Percentiles rank a stretch among this genome's conserved stretches.
phyloP scores from a whole-genome alignment of 2,113 vertebrate genomes.

The Cinclus mexicanus region DNA sequence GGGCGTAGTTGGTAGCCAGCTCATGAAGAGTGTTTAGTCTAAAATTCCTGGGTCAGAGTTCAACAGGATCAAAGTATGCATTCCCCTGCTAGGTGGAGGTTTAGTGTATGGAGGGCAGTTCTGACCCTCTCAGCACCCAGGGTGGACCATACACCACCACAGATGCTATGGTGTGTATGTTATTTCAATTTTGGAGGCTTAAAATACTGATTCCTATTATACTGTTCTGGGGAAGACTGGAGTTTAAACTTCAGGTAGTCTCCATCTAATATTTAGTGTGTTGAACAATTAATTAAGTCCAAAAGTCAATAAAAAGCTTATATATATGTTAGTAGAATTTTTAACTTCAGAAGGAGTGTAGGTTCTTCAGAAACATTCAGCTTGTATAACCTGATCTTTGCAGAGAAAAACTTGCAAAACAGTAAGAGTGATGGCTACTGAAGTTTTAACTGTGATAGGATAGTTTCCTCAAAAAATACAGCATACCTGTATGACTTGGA shows the following conservation, averaged over 20 bases:
- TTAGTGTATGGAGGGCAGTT: background rate
- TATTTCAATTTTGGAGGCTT: background rate
- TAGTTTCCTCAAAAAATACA: background rate
- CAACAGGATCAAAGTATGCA: background rate
- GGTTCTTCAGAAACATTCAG: background rate
- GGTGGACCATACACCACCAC: accelerated
- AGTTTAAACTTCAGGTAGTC: background rate
- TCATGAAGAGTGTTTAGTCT: background rate
- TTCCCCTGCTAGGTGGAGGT: background rate
- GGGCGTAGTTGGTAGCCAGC: background rate
- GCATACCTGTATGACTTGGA: background rate
- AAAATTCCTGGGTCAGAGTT: background rate
- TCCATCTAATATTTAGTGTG: background rate
- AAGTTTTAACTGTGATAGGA: background rate
- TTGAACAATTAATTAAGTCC: background rate
- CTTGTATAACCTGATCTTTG: background rate
- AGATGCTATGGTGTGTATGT: background rate
- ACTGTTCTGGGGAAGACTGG: background rate
- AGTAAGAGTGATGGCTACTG: background rate
- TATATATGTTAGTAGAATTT: background rate
- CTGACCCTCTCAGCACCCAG: background rate
- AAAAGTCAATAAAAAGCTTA: background rate
- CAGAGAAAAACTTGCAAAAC: background rate
- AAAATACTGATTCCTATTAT: background rate
- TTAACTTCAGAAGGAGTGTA: background rate